Evolutionary conservation across 2,113 vertebrate genomes (phyloP).

Genomic region (Tachysurus vachellii): DNA sequence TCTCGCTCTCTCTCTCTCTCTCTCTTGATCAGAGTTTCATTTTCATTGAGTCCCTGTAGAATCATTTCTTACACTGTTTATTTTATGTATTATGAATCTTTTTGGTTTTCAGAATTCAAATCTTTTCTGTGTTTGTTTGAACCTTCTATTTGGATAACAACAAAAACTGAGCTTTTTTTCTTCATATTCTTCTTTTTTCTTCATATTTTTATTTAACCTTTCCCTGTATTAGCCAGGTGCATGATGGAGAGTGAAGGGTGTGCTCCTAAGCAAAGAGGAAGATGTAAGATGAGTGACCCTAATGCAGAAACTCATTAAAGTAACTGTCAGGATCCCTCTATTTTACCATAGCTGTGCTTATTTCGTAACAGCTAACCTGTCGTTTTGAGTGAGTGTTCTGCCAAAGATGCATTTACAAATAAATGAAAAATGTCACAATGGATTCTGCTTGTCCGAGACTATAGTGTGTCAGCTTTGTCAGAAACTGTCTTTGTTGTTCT

Average conservation of each 20-base stretch:
- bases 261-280: slow-evolving; percentile 74
- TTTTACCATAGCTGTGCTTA: slow-evolving; percentile 84
- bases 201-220: slow-evolving; percentile 78
- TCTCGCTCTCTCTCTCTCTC: background rate
- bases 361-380: slow-evolving; percentile 86
- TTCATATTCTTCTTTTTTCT: too few species aligned
- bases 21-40: background rate
- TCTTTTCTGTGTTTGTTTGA: background rate
- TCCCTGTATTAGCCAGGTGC: slow-evolving; percentile 77
- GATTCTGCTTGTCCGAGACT: slow-evolving; percentile 84
- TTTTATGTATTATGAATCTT: background rate
- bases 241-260: slow-evolving; percentile 85
- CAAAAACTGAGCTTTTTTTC: background rate
- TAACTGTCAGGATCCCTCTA: slow-evolving; percentile 90
- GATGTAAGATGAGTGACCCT: slow-evolving; percentile 80
- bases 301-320: slow-evolving; percentile 96
- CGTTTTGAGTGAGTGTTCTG: slow-evolving; percentile 88
- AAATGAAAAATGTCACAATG: slow-evolving; percentile 99
- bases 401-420: slow-evolving; percentile 99
- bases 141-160: background rate
- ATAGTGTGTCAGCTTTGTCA: slow-evolving; percentile 89
- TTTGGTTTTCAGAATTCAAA: background rate
- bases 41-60: background rate
- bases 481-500: slow-evolving; percentile 89
- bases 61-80: background rate